phyloP scores from a whole-genome alignment of 2,888 invertebrate species.

The Eristalis intricaria region DNA sequence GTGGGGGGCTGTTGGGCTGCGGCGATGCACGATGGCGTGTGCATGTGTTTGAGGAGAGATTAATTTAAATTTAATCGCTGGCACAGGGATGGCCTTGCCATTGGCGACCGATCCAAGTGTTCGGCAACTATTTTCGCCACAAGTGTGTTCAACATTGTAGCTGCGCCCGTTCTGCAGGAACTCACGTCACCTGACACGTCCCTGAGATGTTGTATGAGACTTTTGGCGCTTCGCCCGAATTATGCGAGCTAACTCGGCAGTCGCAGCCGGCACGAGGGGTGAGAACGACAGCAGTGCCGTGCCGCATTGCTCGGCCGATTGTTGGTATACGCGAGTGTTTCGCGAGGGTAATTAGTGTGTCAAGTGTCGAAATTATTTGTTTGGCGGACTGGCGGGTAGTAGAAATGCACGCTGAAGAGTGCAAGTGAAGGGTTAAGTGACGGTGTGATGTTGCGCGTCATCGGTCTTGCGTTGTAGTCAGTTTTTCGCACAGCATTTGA shows the following conservation, averaged over 20 bases:
- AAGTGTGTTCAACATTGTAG: not conserved
- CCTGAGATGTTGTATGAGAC: constrained; percentile 41
- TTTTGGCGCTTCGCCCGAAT: constrained; percentile 45
- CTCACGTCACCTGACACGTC: constrained; percentile 4
- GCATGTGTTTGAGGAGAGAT: not conserved
- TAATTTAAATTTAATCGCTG: constrained; percentile 28
- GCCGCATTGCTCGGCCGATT: too few species aligned
- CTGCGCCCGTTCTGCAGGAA: not conserved
- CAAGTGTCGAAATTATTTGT: not conserved
- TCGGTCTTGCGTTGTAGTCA: constrained; percentile 10
- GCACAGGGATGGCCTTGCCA: constrained; percentile 15
- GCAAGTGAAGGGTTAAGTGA: constrained; percentile 13
- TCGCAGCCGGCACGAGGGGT: not conserved
- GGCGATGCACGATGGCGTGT: not conserved
- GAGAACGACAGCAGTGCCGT: not conserved
- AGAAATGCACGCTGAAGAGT: not conserved
- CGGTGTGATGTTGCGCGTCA: constrained; percentile 7
- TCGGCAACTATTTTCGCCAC: constrained; percentile 3
- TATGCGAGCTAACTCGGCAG: constrained; percentile 7
- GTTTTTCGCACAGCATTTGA: constrained; percentile 8
- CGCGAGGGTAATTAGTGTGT: not conserved
- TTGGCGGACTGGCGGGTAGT: not conserved
- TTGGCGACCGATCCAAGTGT: not conserved
- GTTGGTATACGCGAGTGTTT: too few species aligned
- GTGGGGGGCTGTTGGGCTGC: not conserved